Base-by-base conservation (phyloP, 2,797 vertebrate genomes). In the Mormyrus proboscirostris region DNA sequence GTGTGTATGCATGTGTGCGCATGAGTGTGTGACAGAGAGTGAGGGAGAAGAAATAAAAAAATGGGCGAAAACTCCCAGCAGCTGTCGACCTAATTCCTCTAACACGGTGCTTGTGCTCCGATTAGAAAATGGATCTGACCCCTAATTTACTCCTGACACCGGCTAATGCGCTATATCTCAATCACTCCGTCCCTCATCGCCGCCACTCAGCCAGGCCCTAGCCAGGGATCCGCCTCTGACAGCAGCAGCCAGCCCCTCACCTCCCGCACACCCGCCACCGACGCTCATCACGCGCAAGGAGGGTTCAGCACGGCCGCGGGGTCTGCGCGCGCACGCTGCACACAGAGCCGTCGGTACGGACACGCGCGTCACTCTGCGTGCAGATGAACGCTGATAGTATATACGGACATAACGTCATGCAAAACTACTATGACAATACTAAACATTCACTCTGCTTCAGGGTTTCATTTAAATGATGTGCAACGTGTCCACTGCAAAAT, bases 121-220 rank as follows among this genome's bases (percentile, higher is more conserved):
- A 97, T 98, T 98, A 98, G 97, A 97, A 98, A 98, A 98, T 97
- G 97, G 97, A 97, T 97, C 97, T 97, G 96, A 96, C 96, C 96
- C 96, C 97, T 96, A 97, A 96, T 97, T 98, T 97, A 96, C 97
- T 97, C 96, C 96, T 97, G 97, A 97, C 97, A 97, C 96, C 96
- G 95, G 96, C 96, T 98, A 97, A 97, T 97, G 96, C 95, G 96
- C 96, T 96, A 93, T 96, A 95, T 97, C 97, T 97, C 97, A 96
- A 97, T 97, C 95, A 93, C 93, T 92, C 41, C 88, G 87, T 94
- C 95, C 94, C 91, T n/a, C 9, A 92, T 94, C 91, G 90, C 93
- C 93, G 91, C 92, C 92, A 93, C 91, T 89, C 93, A 88, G 91
- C 19, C 91, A 88, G 92, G 92, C 92, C 87, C 22, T 62, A 65